A percentile compares a stretch with the other conserved stretches of the same genome.
These are phyloP conservation scores for Hoplostethus atlanticus DNA, from an alignment of 2,797 vertebrate species.

Conservation along the genomic window DNA sequence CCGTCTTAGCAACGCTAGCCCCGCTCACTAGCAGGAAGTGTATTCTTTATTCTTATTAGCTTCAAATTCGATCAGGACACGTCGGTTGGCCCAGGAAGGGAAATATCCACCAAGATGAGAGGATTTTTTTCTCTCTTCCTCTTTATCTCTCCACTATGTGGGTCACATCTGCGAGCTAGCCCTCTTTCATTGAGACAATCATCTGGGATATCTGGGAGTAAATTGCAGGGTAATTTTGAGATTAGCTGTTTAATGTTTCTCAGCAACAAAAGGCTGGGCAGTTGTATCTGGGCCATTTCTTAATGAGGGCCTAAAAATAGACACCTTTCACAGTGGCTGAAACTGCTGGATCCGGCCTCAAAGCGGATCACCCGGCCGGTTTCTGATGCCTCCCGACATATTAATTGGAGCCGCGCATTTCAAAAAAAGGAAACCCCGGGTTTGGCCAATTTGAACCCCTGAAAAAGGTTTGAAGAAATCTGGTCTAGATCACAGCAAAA, in stretches of 20 bases:
- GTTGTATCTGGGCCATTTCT: constrained; percentile 68
- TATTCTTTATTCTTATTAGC: too few relatives aligned
- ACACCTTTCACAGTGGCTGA: constrained; percentile 19
- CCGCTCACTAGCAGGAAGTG: neutral
- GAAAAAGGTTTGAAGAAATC: neutral
- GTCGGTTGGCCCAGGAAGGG: neutral
- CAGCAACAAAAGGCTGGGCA: constrained; percentile 63
- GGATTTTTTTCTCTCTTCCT: neutral
- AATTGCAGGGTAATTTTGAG: constrained; percentile 79
- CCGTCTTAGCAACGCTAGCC: too few relatives aligned
- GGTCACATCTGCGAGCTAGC: constrained; percentile 76
- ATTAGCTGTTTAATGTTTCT: constrained; percentile 77
- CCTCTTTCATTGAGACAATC: constrained; percentile 73
- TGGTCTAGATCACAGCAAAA: neutral
- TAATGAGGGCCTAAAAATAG: constrained; percentile 70
- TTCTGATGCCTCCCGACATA: constrained; percentile 13
- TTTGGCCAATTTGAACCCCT: constrained; percentile 12
- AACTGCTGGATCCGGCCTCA: constrained; percentile 17
- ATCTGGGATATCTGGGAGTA: constrained; percentile 71
- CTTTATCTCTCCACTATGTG: constrained; percentile 43
- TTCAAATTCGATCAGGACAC: neutral
- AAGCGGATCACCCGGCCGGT: constrained; percentile 24
- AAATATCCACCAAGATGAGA: neutral
- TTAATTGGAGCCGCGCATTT: constrained; percentile 13
- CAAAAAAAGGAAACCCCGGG: neutral